These are phyloP conservation scores for Euura saliciscinereae DNA, from an alignment of 1,140 invertebrate species.

Conservation along the genomic window DNA sequence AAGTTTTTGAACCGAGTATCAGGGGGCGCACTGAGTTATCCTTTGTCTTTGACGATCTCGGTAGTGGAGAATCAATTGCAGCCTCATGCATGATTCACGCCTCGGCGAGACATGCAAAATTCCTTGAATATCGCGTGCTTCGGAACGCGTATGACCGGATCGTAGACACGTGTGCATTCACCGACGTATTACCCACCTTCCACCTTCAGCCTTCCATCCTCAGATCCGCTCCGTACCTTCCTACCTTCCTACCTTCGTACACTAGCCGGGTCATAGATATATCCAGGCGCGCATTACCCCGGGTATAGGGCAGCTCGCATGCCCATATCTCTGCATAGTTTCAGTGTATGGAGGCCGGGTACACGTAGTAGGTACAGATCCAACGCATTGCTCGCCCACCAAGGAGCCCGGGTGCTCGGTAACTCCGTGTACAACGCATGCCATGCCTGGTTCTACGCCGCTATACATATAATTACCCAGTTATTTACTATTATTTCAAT, in stretches of 20 bases:
- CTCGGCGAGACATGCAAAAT: conserved; percentile 2
- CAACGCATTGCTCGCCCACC: conserved; percentile 13
- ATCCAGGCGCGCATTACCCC: too few species aligned
- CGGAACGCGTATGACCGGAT: conserved; percentile 2
- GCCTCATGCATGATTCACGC: conserved; percentile 7
- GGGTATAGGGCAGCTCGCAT: conserved; percentile 3
- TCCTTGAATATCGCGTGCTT: conserved; percentile 12
- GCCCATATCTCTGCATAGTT: conserved; percentile 20
- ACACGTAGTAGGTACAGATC: not conserved
- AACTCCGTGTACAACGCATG: not conserved
- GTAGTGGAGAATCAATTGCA: not conserved
- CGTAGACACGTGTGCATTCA: conserved; percentile 2
- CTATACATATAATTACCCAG: conserved; percentile 48
- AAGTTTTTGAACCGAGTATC: too few species aligned
- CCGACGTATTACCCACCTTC: too few species aligned
- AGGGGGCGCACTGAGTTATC: too few species aligned
- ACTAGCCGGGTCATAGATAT: conserved; percentile 9
- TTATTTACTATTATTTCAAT: conserved; percentile 54
- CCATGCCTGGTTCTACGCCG: conserved; percentile 14
- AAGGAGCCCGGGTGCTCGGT: conserved; percentile 17
- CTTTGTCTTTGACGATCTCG: not conserved
- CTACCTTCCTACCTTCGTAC: too few species aligned
- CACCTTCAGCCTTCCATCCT: too few species aligned
- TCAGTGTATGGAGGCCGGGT: conserved; percentile 9
- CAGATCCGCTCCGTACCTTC: too few species aligned